Evolutionary conservation across 2,888 invertebrate genomes (phyloP).

Genomic region (Cephonodes hylas): DNA sequence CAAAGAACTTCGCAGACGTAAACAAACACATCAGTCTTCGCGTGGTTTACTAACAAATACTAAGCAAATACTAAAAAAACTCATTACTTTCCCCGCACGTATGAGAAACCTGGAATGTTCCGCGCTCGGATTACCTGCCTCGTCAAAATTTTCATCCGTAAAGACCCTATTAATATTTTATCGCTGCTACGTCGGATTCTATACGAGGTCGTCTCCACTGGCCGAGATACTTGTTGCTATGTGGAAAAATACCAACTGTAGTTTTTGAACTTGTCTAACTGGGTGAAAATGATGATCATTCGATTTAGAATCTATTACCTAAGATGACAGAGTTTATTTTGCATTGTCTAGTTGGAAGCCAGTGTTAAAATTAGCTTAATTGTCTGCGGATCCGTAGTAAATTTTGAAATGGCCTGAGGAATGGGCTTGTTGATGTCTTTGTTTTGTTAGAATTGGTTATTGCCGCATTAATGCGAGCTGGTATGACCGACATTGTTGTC

Average conservation of each 20-base stretch:
- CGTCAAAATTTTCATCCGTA: no score
- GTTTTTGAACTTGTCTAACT: conserved; percentile 4
- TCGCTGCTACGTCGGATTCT: not conserved
- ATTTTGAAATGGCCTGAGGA: not conserved
- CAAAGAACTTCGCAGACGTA: not conserved
- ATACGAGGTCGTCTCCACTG: not conserved
- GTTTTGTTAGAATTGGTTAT: conserved; percentile 1
- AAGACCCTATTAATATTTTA: conserved; percentile 5
- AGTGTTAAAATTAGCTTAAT: not conserved
- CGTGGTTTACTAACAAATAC: not conserved
- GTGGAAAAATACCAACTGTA: conserved; percentile 11
- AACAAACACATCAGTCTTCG: not conserved
- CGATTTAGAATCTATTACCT: not conserved
- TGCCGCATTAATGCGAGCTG: not conserved
- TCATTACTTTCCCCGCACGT: not conserved
- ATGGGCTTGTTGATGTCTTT: not conserved
- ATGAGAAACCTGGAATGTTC: not conserved
- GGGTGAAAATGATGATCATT: not conserved
- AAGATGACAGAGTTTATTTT: not conserved
- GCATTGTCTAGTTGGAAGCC: not conserved
- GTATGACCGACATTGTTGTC: not conserved
- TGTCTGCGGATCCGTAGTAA: not conserved
- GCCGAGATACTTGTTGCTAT: not conserved
- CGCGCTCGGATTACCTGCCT: not conserved
- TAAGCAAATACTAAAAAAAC: not conserved